Percentiles rank a stretch among this genome's conserved stretches.
These are phyloP conservation scores for Tetanocera ferruginea DNA, from an alignment of 2,888 invertebrate genomes.

Conservation along the genomic window DNA sequence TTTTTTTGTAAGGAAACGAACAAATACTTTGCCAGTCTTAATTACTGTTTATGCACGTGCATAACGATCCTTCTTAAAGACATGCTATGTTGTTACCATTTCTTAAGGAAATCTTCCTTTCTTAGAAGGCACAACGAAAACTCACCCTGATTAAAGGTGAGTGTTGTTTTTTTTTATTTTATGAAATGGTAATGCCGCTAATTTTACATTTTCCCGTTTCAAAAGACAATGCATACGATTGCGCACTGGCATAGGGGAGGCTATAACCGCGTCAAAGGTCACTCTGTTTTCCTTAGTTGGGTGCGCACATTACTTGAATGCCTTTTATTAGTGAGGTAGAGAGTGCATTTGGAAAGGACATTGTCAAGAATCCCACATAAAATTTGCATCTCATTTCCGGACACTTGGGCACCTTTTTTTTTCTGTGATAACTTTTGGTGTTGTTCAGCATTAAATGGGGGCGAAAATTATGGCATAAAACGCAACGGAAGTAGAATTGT, in stretches of 20 bases:
- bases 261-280: constrained; percentile 13
- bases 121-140: background rate
- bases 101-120: background rate
- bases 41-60: constrained; percentile 3
- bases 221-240: constrained; percentile 9
- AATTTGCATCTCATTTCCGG: constrained; percentile 70
- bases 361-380: constrained; percentile 68
- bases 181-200: background rate
- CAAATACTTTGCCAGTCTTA: background rate
- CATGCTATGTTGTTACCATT: background rate
- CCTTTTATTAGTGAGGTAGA: constrained; percentile 39
- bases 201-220: background rate
- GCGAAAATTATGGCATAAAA: constrained; percentile 7
- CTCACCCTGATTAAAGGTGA: background rate
- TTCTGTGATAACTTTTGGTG: constrained; percentile 16
- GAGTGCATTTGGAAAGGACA: constrained; percentile 58
- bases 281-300: constrained; percentile 21
- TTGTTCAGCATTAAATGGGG: constrained; percentile 6
- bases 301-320: constrained; percentile 52
- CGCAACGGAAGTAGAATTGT: background rate
- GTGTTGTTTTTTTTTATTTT: background rate
- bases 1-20: background rate
- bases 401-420: constrained; percentile 61
- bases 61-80: constrained; percentile 1
- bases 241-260: constrained; percentile 12